Conservation (phyloP, 2,888 invertebrate genomes). For the Eupithecia dodoneata region DNA sequence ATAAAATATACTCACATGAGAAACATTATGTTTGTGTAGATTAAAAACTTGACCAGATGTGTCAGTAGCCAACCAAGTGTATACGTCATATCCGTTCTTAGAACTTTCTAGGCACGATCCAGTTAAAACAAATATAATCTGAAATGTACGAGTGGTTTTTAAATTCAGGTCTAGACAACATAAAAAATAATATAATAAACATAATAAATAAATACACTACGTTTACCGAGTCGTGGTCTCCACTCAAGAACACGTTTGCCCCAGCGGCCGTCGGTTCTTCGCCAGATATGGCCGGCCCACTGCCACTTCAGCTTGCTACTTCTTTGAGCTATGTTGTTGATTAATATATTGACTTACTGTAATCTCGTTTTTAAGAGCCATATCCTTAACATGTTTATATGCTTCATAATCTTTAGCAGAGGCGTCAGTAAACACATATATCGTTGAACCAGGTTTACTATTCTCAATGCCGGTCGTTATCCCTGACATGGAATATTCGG, state of each 20-base stretch:
- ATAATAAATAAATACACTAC: no score
- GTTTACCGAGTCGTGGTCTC: no score
- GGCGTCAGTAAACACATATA: constrained; percentile 34
- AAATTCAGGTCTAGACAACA: not conserved
- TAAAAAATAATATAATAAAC: no score
- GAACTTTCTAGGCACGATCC: constrained; percentile 19
- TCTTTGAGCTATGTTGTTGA: no score
- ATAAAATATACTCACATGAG: constrained; percentile 13
- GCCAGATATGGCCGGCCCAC: no score
- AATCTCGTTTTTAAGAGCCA: constrained; percentile 37
- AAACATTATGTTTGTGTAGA: not conserved
- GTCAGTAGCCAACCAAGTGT: constrained; percentile 8
- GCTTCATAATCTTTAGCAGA: constrained; percentile 16
- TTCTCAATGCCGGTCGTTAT: constrained; percentile 22
- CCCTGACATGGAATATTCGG: constrained; percentile 25
- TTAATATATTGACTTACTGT: constrained; percentile 9
- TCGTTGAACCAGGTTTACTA: constrained; percentile 22
- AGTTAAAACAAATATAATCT: constrained; percentile 44
- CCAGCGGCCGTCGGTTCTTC: no score
- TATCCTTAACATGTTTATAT: constrained; percentile 28
- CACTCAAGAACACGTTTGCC: no score
- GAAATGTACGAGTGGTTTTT: constrained; percentile 9
- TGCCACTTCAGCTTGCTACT: no score
- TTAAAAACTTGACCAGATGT: constrained; percentile 28
- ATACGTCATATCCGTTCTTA: constrained; percentile 2